Base-by-base conservation (phyloP, 92 coral and sea anemone species). In the Siderastrea siderea region DNA sequence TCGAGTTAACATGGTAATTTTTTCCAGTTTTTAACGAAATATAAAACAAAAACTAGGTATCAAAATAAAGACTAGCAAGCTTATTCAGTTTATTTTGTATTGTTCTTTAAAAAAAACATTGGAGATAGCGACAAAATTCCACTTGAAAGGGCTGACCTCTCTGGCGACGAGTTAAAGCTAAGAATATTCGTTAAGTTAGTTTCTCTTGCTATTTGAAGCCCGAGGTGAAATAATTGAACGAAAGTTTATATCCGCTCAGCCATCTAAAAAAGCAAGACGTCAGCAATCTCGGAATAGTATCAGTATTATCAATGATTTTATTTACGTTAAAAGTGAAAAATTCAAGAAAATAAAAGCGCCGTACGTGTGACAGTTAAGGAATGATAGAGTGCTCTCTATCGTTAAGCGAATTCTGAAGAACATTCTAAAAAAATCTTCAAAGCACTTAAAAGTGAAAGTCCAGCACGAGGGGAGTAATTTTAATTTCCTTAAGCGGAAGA, bases 401-500 rank as follows among this genome's bases (percentile, higher is more conserved):
- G 72, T 49, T 49, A 79, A 63, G 47, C 48, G 71, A 63, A 79
- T 62, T 79, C 19, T 47, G 16, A 9, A 58, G 45, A 7, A 70
- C 12, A 46, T 4, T 38, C 43, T 7, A 15, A 4, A 64, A 46
- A 15, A 80, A 0, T 47, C 44, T 45, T 4, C 53, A 78, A 49
- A 13, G 26, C 47, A 38, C 63, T 81, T 54, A 68, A 14, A 59
- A 14, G 17, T 16, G 52, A 71, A 70, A 46, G 62, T 8, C 68
- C 52, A n/a, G 54, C 46, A 57, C 9, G 68, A 3, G 52, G 19
- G 49, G 66, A 57, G 52, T 67, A 68, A 19, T 71, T 57, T 70
- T 82, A 71, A 71, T 82, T 82, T 59, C 70, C 69, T 13, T 50
- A 19, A 70, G 52, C 78, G 67, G 86, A 70, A 82, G 66, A 26